A percentile compares a stretch with the other conserved stretches of the same genome.
Evolutionary conservation across 2,797 vertebrate species (phyloP).

Genomic region (Arctocebus calabarensis): DNA sequence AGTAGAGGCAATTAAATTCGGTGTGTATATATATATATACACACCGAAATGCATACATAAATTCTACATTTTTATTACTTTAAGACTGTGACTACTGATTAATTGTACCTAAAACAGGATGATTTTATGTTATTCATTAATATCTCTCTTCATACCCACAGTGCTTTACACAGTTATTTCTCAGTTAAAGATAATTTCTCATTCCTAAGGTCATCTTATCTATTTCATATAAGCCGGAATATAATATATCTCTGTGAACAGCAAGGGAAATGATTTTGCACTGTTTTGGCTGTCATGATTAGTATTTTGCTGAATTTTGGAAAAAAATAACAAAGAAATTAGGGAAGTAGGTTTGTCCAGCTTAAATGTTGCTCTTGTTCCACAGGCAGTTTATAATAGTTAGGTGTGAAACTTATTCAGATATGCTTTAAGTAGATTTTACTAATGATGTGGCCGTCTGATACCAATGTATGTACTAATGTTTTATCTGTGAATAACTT

Average conservation of each 20-base stretch:
- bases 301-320: background rate
- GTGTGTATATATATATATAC: background rate
- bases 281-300: background rate
- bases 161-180: background rate
- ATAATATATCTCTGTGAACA: background rate
- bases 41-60: background rate
- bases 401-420: background rate
- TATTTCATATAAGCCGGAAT: background rate
- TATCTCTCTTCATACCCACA: background rate
- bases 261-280: background rate
- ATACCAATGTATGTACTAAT: background rate
- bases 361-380: background rate
- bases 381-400: background rate
- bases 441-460: background rate
- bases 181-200: background rate
- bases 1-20: background rate
- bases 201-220: background rate
- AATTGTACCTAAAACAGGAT: background rate
- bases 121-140: background rate
- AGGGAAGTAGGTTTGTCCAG: background rate
- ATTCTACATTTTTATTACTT: background rate
- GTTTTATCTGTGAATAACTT: background rate
- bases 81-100: background rate
- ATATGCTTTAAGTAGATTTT: background rate
- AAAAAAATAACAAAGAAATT: background rate